Conservation (phyloP, 2,113 vertebrate genomes). For the Emydura subglobosa region DNA sequence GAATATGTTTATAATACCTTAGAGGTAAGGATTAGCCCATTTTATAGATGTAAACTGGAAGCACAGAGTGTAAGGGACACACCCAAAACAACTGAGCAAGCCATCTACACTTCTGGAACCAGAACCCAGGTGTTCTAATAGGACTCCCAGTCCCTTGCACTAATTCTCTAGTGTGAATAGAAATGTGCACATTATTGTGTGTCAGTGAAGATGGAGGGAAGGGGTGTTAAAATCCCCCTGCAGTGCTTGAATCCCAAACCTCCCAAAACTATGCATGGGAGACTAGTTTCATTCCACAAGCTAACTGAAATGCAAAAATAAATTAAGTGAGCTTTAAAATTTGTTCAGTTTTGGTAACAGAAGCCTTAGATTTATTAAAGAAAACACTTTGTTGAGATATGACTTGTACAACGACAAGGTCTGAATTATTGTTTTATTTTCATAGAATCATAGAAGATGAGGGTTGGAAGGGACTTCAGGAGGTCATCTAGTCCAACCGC, state of each 20-base stretch:
- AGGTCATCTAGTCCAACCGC: too few relatives aligned
- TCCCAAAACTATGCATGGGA: neutral
- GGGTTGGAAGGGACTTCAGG: too few relatives aligned
- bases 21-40: neutral
- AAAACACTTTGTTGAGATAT: neutral
- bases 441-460: too few relatives aligned
- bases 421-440: neutral
- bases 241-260: neutral
- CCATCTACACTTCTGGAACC: neutral
- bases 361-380: neutral
- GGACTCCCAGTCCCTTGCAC: neutral
- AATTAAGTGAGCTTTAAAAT: neutral
- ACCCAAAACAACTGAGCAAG: neutral
- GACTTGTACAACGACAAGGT: neutral
- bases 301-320: neutral
- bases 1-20: neutral
- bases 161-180: neutral
- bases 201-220: neutral
- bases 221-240: neutral
- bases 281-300: neutral
- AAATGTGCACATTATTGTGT: neutral
- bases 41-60: neutral
- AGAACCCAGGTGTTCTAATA: neutral
- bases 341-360: neutral
- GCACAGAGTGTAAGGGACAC: neutral